Evolutionary conservation across 1,140 invertebrate genomes (phyloP).

Genomic region (Sycophila sp.): DNA sequence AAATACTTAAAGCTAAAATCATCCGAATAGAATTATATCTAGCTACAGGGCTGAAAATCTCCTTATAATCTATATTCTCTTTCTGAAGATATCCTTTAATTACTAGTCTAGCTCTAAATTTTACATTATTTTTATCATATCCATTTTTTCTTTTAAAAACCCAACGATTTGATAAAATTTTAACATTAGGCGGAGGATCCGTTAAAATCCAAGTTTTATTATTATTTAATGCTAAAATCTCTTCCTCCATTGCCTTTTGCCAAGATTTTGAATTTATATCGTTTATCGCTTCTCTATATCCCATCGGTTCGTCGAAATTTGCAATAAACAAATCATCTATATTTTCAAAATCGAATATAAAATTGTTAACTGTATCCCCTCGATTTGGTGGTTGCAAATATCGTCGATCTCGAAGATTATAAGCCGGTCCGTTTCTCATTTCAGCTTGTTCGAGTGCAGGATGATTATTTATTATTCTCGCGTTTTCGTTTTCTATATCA

Average conservation of each 20-base stretch:
- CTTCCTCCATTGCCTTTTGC: too few species aligned
- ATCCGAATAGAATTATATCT: slow-evolving; percentile 45
- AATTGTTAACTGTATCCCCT: not conserved
- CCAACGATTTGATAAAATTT: slow-evolving; percentile 4
- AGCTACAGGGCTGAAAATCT: slow-evolving; percentile 53
- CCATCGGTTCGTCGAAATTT: not conserved
- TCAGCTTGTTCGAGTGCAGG: not conserved
- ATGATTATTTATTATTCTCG: not conserved
- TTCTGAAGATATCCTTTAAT: slow-evolving; percentile 11
- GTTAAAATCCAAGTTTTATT: slow-evolving; percentile 20
- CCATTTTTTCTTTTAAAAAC: slow-evolving; percentile 21
- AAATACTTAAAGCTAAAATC: slow-evolving; percentile 45
- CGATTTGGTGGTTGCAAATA: not conserved
- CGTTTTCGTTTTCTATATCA: not conserved
- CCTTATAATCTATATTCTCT: slow-evolving; percentile 46
- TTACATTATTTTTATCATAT: not conserved
- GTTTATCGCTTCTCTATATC: not conserved
- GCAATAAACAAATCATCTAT: not conserved
- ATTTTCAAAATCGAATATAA: not conserved
- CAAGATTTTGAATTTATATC: not conserved
- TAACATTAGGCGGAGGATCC: not conserved
- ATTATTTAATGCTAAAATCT: not conserved
- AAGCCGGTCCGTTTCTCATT: not conserved
- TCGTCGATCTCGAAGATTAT: not conserved
- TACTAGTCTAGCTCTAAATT: slow-evolving; percentile 6